Percentiles rank a stretch among this genome's conserved stretches.
Conservation (phyloP, 2,113 vertebrate species). For the Kryptolebias marmoratus region DNA sequence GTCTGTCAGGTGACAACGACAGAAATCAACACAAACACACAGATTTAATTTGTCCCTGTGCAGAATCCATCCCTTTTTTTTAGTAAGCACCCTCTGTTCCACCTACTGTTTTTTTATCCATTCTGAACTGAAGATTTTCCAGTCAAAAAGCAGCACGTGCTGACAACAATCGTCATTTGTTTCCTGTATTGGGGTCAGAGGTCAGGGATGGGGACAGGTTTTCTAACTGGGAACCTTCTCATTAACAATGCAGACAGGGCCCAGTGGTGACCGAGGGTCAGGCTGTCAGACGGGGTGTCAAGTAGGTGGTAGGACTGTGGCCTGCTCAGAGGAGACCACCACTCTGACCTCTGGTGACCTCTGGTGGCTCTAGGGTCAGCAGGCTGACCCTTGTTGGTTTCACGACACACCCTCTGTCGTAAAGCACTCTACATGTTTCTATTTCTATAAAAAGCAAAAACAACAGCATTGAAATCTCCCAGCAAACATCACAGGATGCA, state of each 20-base stretch:
- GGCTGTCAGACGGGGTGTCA: slow-evolving; percentile 55
- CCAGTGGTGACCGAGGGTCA: slow-evolving; percentile 50
- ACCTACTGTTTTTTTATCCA: too few species aligned
- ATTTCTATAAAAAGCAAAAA: slow-evolving; percentile 20
- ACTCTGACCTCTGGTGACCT: slow-evolving; percentile 71
- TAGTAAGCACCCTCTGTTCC: too few species aligned
- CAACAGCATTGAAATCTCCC: neutral
- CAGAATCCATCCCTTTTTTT: too few species aligned
- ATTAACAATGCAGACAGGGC: slow-evolving; percentile 40
- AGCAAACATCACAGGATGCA: slow-evolving; percentile 30
- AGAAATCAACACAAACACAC: neutral
- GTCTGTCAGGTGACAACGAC: neutral
- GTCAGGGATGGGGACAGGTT: slow-evolving; percentile 57
- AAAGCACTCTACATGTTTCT: slow-evolving; percentile 12
- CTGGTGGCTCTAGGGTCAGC: slow-evolving; percentile 35
- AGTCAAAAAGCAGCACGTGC: slow-evolving; percentile 32
- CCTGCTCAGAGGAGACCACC: slow-evolving; percentile 55
- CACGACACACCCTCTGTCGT: slow-evolving; percentile 14
- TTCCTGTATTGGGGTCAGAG: slow-evolving; percentile 61
- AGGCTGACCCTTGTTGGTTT: slow-evolving; percentile 33
- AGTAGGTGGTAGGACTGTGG: slow-evolving; percentile 54
- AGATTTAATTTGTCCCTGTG: too few species aligned
- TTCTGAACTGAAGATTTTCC: neutral
- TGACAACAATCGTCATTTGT: slow-evolving; percentile 52
- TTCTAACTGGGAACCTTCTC: slow-evolving; percentile 50